These are phyloP conservation scores for Trichoplusia ni DNA, from an alignment of 1,140 invertebrate species.

Conservation along the genomic window DNA sequence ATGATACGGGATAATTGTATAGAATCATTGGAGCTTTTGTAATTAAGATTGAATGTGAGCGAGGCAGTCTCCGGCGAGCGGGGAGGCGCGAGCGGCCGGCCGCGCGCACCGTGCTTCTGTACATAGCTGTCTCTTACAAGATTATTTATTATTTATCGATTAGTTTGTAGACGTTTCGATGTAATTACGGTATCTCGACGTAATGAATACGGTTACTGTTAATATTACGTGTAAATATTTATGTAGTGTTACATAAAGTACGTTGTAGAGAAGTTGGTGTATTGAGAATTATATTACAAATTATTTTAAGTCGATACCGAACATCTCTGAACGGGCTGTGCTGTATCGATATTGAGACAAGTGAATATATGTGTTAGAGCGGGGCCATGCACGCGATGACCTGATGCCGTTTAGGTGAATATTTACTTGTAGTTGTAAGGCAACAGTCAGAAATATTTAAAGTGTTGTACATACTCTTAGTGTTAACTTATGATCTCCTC, in stretches of 20 bases:
- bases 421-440: conserved; percentile 51
- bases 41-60: conserved; percentile 44
- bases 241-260: conserved; percentile 36
- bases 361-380: conserved; percentile 31
- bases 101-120: conserved; percentile 71
- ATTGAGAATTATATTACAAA: conserved; percentile 20
- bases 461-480: conserved; percentile 55
- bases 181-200: conserved; percentile 49
- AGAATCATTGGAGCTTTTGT: conserved; percentile 54
- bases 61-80: conserved; percentile 33
- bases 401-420: conserved; percentile 48
- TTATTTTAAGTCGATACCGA: conserved; percentile 19
- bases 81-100: conserved; percentile 40
- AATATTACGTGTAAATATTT: conserved; percentile 64
- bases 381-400: conserved; percentile 48
- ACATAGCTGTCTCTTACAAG: conserved; percentile 72
- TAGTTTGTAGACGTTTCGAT: conserved; percentile 63
- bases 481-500: conserved; percentile 44
- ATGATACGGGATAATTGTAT: conserved; percentile 64
- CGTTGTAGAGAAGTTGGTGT: conserved; percentile 31
- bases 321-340: conserved; percentile 33
- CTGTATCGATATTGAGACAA: conserved; percentile 22
- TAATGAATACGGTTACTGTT: conserved; percentile 54
- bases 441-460: conserved; percentile 58
- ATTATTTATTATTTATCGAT: conserved; percentile 79